Evolutionary conservation across 2,888 invertebrate species (phyloP).

Genomic region (Eurytoma californica): DNA sequence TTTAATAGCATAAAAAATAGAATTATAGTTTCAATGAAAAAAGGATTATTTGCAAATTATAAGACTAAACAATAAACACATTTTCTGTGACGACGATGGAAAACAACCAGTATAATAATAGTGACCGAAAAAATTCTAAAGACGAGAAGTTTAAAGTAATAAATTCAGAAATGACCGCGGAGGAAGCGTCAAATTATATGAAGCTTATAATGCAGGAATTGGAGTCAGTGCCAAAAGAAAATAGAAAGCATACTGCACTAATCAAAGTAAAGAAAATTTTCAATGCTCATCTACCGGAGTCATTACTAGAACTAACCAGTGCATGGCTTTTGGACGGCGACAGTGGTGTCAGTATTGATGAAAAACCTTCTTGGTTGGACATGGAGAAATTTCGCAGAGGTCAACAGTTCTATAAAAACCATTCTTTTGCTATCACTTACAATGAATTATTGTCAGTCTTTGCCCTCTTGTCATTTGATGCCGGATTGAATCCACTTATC

Average conservation of each 20-base stretch:
- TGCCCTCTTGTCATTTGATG: conserved; percentile 72
- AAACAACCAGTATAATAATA: too few species aligned
- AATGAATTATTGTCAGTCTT: conserved; percentile 73
- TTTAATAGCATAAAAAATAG: too few species aligned
- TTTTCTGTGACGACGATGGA: too few species aligned
- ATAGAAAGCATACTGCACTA: conserved; percentile 27
- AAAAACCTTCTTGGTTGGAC: conserved; percentile 74
- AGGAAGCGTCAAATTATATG: background rate
- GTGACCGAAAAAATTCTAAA: too few species aligned
- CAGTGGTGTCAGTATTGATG: conserved; percentile 59
- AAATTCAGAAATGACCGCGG: background rate
- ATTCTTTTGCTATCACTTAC: conserved; percentile 69
- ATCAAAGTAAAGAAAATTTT: background rate
- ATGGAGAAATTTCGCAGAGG: conserved; percentile 74
- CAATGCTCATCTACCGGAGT: conserved; percentile 11
- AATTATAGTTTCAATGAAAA: too few species aligned
- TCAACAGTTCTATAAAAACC: conserved; percentile 73
- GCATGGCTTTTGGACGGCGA: conserved; percentile 60
- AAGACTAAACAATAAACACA: too few species aligned
- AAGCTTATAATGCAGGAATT: background rate
- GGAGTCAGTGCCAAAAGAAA: conserved; percentile 14
- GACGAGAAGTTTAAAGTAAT: too few species aligned
- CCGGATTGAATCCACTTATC: conserved; percentile 74
- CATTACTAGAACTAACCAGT: conserved; percentile 17
- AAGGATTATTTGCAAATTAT: too few species aligned